Evolutionary conservation across 2,797 vertebrate genomes (phyloP), one percentile per base, ranked within the genome.

Genomic region (Xerus rutilus): DNA sequence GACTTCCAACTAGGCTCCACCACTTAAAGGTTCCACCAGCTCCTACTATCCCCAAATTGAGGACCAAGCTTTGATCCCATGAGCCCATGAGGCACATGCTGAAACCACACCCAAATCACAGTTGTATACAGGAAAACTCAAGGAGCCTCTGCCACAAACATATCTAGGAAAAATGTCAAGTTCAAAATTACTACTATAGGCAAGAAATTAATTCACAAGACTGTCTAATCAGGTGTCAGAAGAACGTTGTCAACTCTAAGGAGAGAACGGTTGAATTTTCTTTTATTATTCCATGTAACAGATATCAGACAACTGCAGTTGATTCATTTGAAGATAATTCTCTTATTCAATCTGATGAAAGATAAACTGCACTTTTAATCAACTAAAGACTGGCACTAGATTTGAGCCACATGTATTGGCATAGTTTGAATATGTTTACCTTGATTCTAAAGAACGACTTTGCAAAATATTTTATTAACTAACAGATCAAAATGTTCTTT

Each of bases 171-270:
- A 96, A 96, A 93, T 96, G 74, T 95, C 97, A 98, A 93, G 73
- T 97, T 98, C 96, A 96, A 96, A 98, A 97, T 97, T 95, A 96
- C 96, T 90, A 96, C 32, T 14, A 73, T 96, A 96, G 84, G 91
- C 95, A 95, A 95, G 67, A 97, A 97, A 96, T 88, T 94, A 94
- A 96, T 98, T 97, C 95, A 95, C 86, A 90, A 89, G 95, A 72
- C 28, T 97, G 91, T 89, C 72, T 96, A 96, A 95, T 97, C 92
- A 89, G 94, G 97, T 95, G 78, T 93, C 91, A 96, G n/a, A 98
- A 97, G 97, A 96, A 89, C 85, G 93, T 76, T 95, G 89, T 97
- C 96, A 97, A 23, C 93, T 97, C 76, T 94, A 65, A 90, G 74
- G 94, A 93, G 96, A 96, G 95, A 89, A 88, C 59, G 86, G 86